Conservation (phyloP, 2,113 vertebrate genomes). For the Muntiacus muntjak region DNA sequence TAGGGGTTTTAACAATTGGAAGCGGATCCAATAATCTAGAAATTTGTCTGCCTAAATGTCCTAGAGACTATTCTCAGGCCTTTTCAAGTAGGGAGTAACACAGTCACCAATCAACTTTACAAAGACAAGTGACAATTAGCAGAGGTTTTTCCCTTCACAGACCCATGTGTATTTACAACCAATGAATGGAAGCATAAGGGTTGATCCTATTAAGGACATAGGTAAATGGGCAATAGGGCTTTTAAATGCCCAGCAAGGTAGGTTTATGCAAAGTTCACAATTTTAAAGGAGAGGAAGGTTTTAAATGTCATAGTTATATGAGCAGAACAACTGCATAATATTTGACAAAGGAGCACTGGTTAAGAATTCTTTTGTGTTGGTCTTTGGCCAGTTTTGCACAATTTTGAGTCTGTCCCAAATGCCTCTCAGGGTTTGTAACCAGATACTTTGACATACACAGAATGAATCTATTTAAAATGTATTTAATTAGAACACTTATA, state of each 20-base stretch:
- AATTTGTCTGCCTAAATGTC: not conserved
- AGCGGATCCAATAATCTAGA: not conserved
- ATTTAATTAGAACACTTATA: not conserved
- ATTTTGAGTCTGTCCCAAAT: accelerated
- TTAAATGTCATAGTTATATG: not conserved
- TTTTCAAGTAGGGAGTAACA: not conserved
- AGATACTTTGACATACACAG: not conserved
- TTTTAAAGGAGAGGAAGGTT: not conserved
- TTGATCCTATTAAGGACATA: not conserved
- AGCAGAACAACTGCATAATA: not conserved
- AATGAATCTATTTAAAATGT: not conserved
- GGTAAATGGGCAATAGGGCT: accelerated
- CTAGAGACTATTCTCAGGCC: not conserved
- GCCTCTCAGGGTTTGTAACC: not conserved
- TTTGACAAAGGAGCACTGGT: not conserved
- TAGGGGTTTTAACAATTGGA: not conserved
- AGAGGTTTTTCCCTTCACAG: not conserved
- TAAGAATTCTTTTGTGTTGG: not conserved
- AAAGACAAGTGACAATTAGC: not conserved
- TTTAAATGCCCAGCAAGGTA: not conserved
- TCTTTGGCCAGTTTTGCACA: not conserved
- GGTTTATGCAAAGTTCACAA: not conserved
- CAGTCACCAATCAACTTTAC: not conserved
- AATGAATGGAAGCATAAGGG: not conserved
- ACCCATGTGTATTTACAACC: not conserved